A percentile compares a stretch with the other conserved stretches of the same genome.
Conservation (phyloP, 2,797 vertebrate genomes). For the Sternarchorhynchus goeldii region DNA sequence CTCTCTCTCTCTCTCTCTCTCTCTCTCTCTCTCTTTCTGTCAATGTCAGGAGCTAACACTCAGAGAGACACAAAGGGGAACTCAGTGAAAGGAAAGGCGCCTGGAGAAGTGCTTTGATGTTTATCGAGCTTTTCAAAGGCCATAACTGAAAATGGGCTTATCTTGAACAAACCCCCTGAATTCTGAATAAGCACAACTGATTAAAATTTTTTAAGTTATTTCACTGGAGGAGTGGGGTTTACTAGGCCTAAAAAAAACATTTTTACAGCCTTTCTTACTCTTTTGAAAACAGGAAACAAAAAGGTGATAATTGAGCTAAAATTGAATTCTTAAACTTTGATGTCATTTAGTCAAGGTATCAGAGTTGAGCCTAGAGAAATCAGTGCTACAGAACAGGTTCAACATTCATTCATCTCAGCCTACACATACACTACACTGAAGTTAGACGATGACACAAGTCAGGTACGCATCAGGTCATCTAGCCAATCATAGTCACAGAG, state of each 20-base stretch:
- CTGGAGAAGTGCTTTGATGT: slow-evolving; percentile 67
- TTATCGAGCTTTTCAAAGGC: slow-evolving; percentile 62
- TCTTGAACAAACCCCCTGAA: slow-evolving; percentile 56
- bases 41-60: slow-evolving; percentile 43
- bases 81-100: slow-evolving; percentile 52
- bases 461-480: too few species aligned
- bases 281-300: slow-evolving; percentile 10
- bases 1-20: slow-evolving; percentile 24
- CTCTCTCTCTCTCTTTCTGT: slow-evolving; percentile 22
- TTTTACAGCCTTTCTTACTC: not conserved
- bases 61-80: slow-evolving; percentile 38
- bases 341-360: not conserved
- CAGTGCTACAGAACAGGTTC: not conserved
- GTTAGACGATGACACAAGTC: too few species aligned
- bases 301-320: not conserved
- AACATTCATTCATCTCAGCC: not conserved
- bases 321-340: not conserved
- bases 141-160: slow-evolving; percentile 60
- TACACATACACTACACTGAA: not conserved
- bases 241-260: slow-evolving; percentile 10
- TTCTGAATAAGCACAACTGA: slow-evolving; percentile 62
- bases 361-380: too few species aligned
- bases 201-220: slow-evolving; percentile 58
- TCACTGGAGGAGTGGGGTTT: slow-evolving; percentile 25
- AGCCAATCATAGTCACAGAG: too few species aligned